Base-by-base conservation (phyloP, 2,797 vertebrate genomes). In the Sphenodon punctatus region DNA sequence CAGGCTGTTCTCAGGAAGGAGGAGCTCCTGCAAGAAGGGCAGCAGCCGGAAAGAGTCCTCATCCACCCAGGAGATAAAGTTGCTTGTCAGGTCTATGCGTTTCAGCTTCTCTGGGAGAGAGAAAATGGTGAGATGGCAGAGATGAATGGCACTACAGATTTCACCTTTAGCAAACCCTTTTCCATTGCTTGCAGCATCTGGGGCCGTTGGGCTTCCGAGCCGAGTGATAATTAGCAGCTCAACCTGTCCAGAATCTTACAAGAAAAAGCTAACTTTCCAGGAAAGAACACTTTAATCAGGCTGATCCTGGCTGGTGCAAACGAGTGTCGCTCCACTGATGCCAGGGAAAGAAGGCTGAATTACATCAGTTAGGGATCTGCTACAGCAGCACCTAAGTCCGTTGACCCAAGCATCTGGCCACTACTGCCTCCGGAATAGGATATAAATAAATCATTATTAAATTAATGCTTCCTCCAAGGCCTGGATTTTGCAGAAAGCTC, bases 71-170 rank as follows among this genome's bases (percentile, higher is more conserved):
- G 93, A 92, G 83, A 98, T 96, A 87, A 82, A 88, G 75, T 97
- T 98, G 69, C 95, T 93, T 1, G 95, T 97, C 64, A 98, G 93
- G 78, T 97, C 97, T 14, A 97, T 94, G 53, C 92, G 93, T 73
- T 94, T 96, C 71, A 97, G 91, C 60, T 96, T 96, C 75, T 94
- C 97, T 98, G 85, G 17, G 4, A 60, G 51, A 45, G 12, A 82
- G 49, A 38, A 56, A 58, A 58, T 82, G n/a, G 71, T 16, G 49
- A 19, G 27, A 27, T 39, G 53, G n/a, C 25, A 51, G 45, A 5
- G 0, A 0, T 2, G 51, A 23, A 38, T 3, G 11, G 4, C 3
- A 2, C 7, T 8, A 17, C n/a, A 48, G 9, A 36, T 6, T 32
- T 11, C 4, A 3, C 36, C 23, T n/a, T 65, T 2, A 1, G n/a